These are phyloP conservation scores for Callimorpha dominula DNA, from an alignment of 2,888 invertebrate species.

Conservation along the genomic window DNA sequence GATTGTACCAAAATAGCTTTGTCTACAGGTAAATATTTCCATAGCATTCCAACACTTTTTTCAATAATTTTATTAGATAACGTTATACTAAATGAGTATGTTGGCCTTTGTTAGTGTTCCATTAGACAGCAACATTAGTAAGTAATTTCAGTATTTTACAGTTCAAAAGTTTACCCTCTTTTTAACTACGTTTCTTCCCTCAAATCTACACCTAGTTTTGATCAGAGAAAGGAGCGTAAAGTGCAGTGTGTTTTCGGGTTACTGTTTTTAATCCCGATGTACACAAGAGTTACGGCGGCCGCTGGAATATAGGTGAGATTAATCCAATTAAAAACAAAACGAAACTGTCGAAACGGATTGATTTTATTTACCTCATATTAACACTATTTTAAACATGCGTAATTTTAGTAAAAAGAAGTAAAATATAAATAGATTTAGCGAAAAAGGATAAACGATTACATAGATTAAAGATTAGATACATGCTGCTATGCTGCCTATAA, in stretches of 20 bases:
- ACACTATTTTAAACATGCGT: not conserved
- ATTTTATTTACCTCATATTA: not conserved
- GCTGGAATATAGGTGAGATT: no score
- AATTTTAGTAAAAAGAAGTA: not conserved
- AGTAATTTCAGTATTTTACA: no score
- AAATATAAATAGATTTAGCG: not conserved
- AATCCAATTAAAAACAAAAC: no score
- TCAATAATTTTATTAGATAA: not conserved
- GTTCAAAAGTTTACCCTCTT: no score
- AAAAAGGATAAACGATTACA: not conserved
- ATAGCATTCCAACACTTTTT: no score
- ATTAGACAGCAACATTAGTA: not conserved
- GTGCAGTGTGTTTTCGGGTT: not conserved
- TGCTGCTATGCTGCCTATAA: not conserved
- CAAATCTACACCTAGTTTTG: not conserved
- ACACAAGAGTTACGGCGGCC: no score
- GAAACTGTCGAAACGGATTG: not conserved
- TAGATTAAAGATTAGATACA: not conserved
- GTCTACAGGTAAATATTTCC: no score
- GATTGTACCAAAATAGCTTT: no score
- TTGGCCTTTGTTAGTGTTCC: not conserved
- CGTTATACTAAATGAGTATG: not conserved
- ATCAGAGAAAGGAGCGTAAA: not conserved
- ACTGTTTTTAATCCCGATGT: not conserved
- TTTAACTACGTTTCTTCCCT: no score